Conservation (phyloP, 2,113 vertebrate genomes). For the Mesitornis unicolor region DNA sequence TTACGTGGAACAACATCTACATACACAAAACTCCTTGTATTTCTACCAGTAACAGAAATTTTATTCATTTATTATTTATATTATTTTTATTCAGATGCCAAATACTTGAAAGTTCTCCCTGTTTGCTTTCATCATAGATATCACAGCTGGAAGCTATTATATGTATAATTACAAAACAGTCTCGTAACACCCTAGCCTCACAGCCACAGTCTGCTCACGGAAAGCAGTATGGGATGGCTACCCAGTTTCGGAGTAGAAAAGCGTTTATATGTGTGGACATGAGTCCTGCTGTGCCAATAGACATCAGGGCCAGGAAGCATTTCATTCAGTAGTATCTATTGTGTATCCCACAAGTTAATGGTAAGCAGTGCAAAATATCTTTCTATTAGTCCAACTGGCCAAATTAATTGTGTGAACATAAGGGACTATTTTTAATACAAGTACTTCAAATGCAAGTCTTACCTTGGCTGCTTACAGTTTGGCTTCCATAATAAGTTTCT, state of each 20-base stretch:
- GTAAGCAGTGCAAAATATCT: background rate
- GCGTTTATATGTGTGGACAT: background rate
- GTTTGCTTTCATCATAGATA: background rate
- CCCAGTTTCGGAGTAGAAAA: background rate
- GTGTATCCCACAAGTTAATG: background rate
- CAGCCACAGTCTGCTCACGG: background rate
- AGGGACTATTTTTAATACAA: background rate
- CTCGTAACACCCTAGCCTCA: background rate
- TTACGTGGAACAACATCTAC: background rate
- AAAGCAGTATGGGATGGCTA: background rate
- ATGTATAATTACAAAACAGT: background rate
- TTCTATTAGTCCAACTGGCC: background rate
- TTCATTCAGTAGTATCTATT: background rate
- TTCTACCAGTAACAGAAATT: background rate
- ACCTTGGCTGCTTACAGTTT: background rate
- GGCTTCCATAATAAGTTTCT: background rate
- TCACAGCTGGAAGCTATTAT: background rate
- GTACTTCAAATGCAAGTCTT: background rate
- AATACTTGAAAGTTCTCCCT: background rate
- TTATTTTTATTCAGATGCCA: background rate
- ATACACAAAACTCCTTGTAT: background rate
- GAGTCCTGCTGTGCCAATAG: background rate
- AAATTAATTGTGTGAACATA: background rate
- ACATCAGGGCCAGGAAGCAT: background rate
- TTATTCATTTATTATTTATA: too few relatives aligned